Conservation (phyloP, 2,113 vertebrate genomes). For the Pipra filicauda region DNA sequence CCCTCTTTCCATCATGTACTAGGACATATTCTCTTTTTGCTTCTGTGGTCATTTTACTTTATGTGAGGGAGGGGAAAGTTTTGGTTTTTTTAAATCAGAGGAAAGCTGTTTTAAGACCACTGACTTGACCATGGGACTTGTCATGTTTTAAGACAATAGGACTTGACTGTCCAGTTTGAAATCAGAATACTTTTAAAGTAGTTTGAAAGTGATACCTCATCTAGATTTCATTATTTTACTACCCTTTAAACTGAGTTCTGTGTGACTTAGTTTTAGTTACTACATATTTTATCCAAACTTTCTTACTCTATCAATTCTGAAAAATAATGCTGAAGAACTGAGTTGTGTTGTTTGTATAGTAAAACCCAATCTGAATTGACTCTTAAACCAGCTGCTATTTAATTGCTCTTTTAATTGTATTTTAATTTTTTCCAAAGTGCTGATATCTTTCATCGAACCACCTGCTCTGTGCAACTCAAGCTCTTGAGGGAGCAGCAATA, state of each 20-base stretch:
- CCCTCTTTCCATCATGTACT: not conserved
- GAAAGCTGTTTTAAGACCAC: not conserved
- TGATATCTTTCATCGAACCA: constrained; percentile 46
- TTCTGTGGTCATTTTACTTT: not conserved
- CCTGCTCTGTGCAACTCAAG: constrained; percentile 63
- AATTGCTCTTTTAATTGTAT: constrained; percentile 14
- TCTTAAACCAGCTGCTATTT: constrained; percentile 46
- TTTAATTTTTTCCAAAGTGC: constrained; percentile 31
- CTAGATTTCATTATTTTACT: not conserved
- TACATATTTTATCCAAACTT: not conserved
- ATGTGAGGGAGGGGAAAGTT: not conserved
- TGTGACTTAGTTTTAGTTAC: not conserved
- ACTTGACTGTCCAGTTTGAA: not conserved
- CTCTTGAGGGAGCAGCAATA: constrained; percentile 55
- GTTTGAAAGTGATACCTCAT: not conserved
- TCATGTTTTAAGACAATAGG: not conserved
- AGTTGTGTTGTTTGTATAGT: not conserved
- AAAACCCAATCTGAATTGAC: constrained; percentile 9
- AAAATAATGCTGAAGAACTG: not conserved
- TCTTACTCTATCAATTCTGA: not conserved
- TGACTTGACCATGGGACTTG: not conserved
- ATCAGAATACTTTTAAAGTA: not conserved
- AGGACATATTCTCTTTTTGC: not conserved
- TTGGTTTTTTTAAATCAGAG: not conserved
- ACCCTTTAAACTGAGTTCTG: not conserved